Evolutionary conservation across 2,797 vertebrate species (phyloP).

Genomic region (Tadarida brasiliensis): DNA sequence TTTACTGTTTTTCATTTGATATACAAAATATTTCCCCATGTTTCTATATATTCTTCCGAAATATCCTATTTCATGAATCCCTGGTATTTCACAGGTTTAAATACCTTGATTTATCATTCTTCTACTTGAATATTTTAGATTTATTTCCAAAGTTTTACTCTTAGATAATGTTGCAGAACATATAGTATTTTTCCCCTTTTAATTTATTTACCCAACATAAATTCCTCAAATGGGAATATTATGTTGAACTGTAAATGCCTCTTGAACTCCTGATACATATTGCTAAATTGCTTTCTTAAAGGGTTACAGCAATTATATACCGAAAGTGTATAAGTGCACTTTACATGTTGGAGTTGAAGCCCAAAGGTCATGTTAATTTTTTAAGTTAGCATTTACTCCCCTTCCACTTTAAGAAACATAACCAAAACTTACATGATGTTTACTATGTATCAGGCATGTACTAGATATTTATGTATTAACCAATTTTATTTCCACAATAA

Average conservation of each 20-base stretch:
- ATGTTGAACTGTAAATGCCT: background rate
- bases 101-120: background rate
- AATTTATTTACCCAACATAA: background rate
- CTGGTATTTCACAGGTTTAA: background rate
- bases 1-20: conserved; percentile 1
- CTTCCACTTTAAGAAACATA: no score
- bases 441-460: no score
- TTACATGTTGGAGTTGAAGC: no score
- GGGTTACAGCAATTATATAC: background rate
- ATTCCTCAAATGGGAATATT: background rate
- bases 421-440: no score
- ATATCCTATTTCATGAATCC: background rate
- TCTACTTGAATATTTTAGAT: conserved; percentile 51
- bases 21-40: background rate
- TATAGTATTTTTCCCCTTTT: background rate
- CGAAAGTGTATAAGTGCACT: background rate
- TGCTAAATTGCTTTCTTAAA: background rate
- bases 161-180: background rate
- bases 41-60: background rate
- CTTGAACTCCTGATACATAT: background rate
- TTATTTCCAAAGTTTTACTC: conserved; percentile 41
- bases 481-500: no score
- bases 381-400: no score
- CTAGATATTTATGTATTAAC: no score
- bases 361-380: no score